Evolutionary conservation across 1,140 invertebrate species (phyloP), one percentile per base, ranked within the genome.

Genomic region (Mercenaria mercenaria): DNA sequence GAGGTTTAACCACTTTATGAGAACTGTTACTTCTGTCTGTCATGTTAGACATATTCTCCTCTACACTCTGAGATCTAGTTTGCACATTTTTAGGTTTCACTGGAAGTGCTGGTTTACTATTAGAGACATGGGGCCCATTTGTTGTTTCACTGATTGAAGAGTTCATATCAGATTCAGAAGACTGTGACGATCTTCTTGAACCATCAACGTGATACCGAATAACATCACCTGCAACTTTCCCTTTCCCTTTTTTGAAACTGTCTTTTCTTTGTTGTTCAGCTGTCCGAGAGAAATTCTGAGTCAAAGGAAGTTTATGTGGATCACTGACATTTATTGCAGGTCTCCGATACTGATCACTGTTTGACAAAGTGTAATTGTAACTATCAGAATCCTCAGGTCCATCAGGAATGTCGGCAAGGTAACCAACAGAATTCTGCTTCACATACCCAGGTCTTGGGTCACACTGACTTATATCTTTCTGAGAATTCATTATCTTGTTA

Each of bases 201-300:
- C 90, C 91, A 47, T 93, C 91, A n/a, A 93, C 64, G 59, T 93
- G 91, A 84, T 93, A 94, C 43, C 95, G 84, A 15, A 95, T 94
- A 26, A 95, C 90, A 91, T 95, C 95, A 29, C 92, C 94, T 67
- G 90, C 50, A 32, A 94, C 89, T 88, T 91, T 93, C 10, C 91
- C 92, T 77, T 94, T 93, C 1, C 91, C 92, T 80, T 92, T 94
- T 85, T 93, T 95, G 61, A 95, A 94, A 56, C 93, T 94, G 2
- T 95, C 94, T 89, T 93, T 94, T 76, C 93, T 93, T 64, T 93
- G 92, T 39, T 92, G 92, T 43, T 91, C 91, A 61, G 67, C 61
- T 32, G 64, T 89, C 26, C 92, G 72, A 37, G 90, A 90, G 52
- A 92, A 92, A 90, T 94, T 94, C 13, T 89, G 91, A 20, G 93